These are phyloP conservation scores for Struthio camelus DNA, from an alignment of 2,113 vertebrate species.

Conservation along the genomic window DNA sequence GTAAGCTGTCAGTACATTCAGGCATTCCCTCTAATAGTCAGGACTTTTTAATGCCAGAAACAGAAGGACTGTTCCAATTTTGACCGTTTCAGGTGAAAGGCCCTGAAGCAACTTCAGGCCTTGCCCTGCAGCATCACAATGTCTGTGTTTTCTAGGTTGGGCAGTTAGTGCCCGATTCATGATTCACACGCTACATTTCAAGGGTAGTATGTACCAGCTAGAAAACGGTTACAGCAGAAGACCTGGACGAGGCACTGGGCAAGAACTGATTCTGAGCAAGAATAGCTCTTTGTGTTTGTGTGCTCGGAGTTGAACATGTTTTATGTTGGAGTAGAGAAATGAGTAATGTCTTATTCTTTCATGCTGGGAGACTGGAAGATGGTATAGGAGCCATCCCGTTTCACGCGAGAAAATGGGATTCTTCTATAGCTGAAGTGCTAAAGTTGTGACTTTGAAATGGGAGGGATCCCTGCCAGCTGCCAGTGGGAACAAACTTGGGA, in stretches of 20 bases:
- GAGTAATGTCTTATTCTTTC: background rate
- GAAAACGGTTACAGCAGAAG: background rate
- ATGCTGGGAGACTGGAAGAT: background rate
- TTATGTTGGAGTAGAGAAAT: background rate
- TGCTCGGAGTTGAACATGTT: fast-evolving
- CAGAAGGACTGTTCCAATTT: background rate
- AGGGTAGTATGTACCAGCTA: background rate
- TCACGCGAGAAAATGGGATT: background rate
- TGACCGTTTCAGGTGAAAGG: background rate
- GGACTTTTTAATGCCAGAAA: background rate
- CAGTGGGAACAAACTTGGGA: background rate
- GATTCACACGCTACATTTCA: fast-evolving
- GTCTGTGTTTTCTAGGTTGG: background rate
- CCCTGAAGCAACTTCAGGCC: background rate
- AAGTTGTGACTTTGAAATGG: background rate
- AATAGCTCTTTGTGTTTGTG: slow-evolving; percentile 13
- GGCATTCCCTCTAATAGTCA: background rate
- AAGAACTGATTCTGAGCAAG: background rate
- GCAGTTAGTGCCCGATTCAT: fast-evolving
- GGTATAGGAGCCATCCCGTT: background rate
- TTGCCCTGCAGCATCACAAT: fast-evolving
- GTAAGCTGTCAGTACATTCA: background rate
- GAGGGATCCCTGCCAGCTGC: background rate
- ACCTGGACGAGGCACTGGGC: background rate
- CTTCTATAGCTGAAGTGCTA: background rate